Conservation (phyloP, 2,113 vertebrate species). For the Gavialis gangeticus region DNA sequence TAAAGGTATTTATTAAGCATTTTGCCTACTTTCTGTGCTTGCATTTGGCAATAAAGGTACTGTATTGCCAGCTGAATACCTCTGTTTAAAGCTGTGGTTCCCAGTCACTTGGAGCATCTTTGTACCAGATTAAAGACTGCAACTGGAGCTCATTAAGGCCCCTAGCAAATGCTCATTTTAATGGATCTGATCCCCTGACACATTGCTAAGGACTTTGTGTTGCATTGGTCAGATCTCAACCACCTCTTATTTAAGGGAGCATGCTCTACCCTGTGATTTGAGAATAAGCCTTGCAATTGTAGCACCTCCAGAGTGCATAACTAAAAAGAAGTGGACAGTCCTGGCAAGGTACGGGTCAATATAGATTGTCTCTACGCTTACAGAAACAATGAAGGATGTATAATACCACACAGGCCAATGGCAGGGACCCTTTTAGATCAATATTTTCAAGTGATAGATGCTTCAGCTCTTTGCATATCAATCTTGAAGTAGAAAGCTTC, state of each 20-base stretch:
- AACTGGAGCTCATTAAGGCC: too few relatives aligned
- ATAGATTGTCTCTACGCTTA: background rate
- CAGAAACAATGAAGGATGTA: background rate
- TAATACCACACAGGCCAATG: background rate
- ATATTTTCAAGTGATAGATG: background rate
- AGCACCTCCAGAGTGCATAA: background rate
- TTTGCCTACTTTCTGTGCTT: background rate
- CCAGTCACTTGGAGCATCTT: rapidly evolving
- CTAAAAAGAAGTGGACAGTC: background rate
- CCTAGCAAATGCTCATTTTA: too few relatives aligned
- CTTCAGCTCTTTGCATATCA: background rate
- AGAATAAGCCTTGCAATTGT: background rate
- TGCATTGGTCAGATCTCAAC: background rate
- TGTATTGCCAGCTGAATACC: background rate
- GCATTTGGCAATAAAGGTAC: background rate
- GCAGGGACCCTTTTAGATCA: background rate
- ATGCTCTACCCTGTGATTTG: background rate
- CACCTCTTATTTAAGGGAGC: background rate
- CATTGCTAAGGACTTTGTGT: background rate
- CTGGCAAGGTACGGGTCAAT: background rate
- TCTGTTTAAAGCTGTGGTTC: rapidly evolving
- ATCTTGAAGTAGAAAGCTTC: background rate
- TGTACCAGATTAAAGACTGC: background rate
- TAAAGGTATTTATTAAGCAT: background rate
- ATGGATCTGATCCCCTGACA: too few relatives aligned